Percentiles rank a stretch among this genome's conserved stretches.
Conservation (phyloP, 2,888 invertebrate genomes). For the Sinodicranocentrus sp. region DNA sequence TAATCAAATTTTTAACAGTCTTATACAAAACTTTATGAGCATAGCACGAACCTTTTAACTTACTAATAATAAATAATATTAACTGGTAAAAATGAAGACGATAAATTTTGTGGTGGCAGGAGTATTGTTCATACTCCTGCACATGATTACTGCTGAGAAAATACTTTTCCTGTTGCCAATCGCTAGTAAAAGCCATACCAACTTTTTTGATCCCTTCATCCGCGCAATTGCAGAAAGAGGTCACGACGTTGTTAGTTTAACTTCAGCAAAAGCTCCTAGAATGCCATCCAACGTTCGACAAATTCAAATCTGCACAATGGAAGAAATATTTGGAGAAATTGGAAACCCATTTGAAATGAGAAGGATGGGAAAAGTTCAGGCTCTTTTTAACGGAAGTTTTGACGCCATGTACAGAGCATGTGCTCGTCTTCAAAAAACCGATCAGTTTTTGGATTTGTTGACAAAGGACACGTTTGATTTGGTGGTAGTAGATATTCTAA, state of each 20-base stretch:
- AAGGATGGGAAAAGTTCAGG: not conserved
- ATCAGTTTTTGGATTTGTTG: constrained; percentile 39
- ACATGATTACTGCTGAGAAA: not conserved
- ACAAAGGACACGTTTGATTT: constrained; percentile 75
- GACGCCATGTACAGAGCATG: constrained; percentile 24
- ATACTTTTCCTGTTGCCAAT: constrained; percentile 29
- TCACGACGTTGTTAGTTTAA: constrained; percentile 77
- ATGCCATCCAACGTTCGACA: constrained; percentile 78
- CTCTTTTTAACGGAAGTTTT: constrained; percentile 22
- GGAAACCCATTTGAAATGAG: constrained; percentile 27
- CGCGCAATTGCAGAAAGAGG: constrained; percentile 75
- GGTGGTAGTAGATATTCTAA: constrained; percentile 78
- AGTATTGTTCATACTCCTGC: not conserved
- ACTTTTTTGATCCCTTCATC: constrained; percentile 79
- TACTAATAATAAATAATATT: not conserved
- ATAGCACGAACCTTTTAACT: not conserved
- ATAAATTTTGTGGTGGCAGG: not conserved
- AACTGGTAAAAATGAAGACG: constrained; percentile 9
- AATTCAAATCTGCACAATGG: constrained; percentile 48
- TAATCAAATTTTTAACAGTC: no score
- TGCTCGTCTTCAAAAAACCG: not conserved
- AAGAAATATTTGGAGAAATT: constrained; percentile 54
- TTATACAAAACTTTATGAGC: no score
- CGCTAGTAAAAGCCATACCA: constrained; percentile 77
- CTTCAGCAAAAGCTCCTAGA: constrained; percentile 77